Conservation (phyloP, 2,888 invertebrate species). For the Calameuta pallipes region DNA sequence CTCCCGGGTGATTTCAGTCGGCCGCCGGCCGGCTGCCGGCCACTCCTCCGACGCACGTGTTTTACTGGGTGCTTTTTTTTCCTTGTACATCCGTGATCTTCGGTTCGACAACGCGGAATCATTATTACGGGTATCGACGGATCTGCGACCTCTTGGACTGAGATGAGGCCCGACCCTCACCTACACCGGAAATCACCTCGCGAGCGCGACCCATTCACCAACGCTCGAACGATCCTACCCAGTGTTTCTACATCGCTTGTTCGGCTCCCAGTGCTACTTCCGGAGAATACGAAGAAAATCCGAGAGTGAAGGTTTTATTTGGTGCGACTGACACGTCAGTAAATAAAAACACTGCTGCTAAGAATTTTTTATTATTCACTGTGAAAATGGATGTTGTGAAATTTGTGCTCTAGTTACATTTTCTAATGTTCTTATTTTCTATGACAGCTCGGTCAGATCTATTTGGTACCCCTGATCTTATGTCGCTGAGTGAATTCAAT, state of each 20-base stretch:
- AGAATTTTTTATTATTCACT: neutral
- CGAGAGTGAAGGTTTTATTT: neutral
- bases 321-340: neutral
- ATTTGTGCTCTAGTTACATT: neutral
- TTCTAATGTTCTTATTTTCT: neutral
- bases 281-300: neutral
- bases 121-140: neutral
- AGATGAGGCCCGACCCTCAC: neutral
- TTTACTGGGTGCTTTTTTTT: conserved; percentile 14
- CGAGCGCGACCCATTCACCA: neutral
- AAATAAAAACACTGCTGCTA: neutral
- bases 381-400: neutral
- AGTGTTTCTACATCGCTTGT: neutral
- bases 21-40: conserved; percentile 66
- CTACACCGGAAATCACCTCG: conserved; percentile 2
- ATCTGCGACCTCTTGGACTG: neutral
- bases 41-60: conserved; percentile 45
- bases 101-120: neutral
- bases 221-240: neutral
- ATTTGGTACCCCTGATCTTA: neutral
- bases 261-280: neutral
- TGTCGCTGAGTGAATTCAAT: neutral
- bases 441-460: neutral
- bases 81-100: neutral
- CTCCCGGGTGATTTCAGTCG: conserved; percentile 63